Evolutionary conservation across 2,113 vertebrate genomes (phyloP).

Genomic region (Cyprinodon variegatus): DNA sequence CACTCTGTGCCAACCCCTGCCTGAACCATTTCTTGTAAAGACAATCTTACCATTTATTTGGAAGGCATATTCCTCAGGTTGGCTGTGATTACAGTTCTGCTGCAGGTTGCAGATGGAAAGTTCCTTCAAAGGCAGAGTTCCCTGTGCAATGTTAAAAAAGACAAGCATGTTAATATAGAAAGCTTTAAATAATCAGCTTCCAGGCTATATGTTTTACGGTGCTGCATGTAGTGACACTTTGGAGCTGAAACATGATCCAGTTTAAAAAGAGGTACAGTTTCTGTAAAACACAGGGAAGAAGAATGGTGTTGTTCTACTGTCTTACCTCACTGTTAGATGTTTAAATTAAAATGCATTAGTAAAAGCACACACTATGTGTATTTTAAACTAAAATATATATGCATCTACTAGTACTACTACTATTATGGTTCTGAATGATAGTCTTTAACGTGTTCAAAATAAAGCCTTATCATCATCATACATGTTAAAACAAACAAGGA

Average conservation of each 20-base stretch:
- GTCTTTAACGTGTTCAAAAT: too few species aligned
- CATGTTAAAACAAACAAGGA: too few species aligned
- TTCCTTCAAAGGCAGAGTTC: conserved; percentile 89
- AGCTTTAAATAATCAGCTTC: neutral
- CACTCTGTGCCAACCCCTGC: conserved; percentile 14
- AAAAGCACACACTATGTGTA: neutral
- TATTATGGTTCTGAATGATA: too few species aligned
- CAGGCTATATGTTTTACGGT: neutral
- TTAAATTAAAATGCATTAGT: neutral
- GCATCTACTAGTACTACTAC: too few species aligned
- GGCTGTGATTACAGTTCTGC: conserved; percentile 71
- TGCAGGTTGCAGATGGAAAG: conserved; percentile 82
- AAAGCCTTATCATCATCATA: too few species aligned
- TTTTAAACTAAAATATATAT: neutral
- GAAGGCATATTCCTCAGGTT: conserved; percentile 83
- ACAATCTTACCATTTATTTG: conserved; percentile 86
- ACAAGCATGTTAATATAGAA: conserved; percentile 1
- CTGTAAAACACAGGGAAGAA: neutral
- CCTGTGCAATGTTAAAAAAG: conserved; percentile 76
- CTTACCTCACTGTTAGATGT: neutral
- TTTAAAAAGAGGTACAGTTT: neutral
- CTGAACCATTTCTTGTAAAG: conserved; percentile 1
- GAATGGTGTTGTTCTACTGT: neutral
- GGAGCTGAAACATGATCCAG: neutral
- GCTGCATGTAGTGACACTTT: neutral